Evolutionary conservation across 1,140 invertebrate species (phyloP).

Genomic region (Caerostris extrusa): DNA sequence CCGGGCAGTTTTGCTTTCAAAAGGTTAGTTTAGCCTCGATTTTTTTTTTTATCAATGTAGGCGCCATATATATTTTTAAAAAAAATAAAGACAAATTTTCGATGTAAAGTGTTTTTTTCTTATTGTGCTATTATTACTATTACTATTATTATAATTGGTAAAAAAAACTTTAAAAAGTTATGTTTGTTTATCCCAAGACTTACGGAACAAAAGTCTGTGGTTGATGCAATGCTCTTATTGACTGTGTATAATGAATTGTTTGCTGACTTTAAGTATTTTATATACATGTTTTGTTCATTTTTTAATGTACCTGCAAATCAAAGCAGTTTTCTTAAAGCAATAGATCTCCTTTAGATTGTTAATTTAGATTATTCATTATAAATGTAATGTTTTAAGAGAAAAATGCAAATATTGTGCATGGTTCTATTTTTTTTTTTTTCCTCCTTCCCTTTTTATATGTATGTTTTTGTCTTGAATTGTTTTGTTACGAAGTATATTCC

Average conservation of each 20-base stretch:
- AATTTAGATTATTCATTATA: constrained; percentile 33
- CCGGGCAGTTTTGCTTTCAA: constrained; percentile 57
- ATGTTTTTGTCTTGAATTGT: too few relatives aligned
- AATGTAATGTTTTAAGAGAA: constrained; percentile 47
- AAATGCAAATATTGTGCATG: constrained; percentile 66
- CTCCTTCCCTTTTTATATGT: constrained; percentile 63
- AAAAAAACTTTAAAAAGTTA: constrained; percentile 42
- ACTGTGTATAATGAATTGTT: constrained; percentile 61
- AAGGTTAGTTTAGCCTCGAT: constrained; percentile 40
- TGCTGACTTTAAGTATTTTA: constrained; percentile 64
- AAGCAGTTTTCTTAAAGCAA: constrained; percentile 69
- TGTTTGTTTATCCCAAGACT: constrained; percentile 32
- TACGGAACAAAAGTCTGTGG: constrained; percentile 40
- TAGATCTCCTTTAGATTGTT: constrained; percentile 76
- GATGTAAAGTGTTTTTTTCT: constrained; percentile 34
- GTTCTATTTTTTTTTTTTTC: constrained; percentile 39
- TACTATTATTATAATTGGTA: constrained; percentile 23
- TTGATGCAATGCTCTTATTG: constrained; percentile 49
- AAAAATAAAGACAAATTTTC: neutral
- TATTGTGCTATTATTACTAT: constrained; percentile 20
- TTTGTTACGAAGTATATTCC: constrained; percentile 60
- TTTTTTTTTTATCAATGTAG: constrained; percentile 20
- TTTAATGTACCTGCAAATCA: constrained; percentile 64
- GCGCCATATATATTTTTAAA: constrained; percentile 13
- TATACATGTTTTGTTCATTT: constrained; percentile 69